Evolutionary conservation across 2,113 vertebrate species (phyloP).

Genomic region (Deroptyus accipitrinus): DNA sequence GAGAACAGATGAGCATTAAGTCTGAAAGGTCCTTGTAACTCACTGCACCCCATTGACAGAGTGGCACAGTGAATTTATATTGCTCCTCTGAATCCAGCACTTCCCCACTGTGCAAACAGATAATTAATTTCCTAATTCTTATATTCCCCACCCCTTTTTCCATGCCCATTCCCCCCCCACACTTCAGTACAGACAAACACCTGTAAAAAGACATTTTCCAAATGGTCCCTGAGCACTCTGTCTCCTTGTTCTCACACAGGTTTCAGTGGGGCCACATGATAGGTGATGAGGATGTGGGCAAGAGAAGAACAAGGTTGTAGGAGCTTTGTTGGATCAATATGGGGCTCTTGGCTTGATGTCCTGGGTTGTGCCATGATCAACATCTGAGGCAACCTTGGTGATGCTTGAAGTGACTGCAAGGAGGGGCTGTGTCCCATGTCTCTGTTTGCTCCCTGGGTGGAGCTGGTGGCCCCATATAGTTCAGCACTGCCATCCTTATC

Average conservation of each 20-base stretch:
- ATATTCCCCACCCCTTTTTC: background rate
- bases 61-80: background rate
- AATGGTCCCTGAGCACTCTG: accelerated
- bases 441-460: background rate
- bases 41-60: accelerated
- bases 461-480: background rate
- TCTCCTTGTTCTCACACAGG: background rate
- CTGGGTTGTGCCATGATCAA: background rate
- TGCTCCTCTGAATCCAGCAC: background rate
- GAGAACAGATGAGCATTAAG: background rate
- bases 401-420: background rate
- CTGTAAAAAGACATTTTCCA: background rate
- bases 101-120: background rate
- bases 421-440: accelerated
- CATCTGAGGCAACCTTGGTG: accelerated
- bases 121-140: background rate
- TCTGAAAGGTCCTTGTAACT: background rate
- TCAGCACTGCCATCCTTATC: background rate
- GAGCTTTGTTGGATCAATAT: background rate
- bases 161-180: background rate
- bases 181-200: background rate
- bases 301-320: background rate
- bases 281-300: accelerated
- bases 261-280: accelerated
- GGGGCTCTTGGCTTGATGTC: background rate